phyloP scores from a whole-genome alignment of 2,113 vertebrate genomes.

The Sebastes fasciatus region DNA sequence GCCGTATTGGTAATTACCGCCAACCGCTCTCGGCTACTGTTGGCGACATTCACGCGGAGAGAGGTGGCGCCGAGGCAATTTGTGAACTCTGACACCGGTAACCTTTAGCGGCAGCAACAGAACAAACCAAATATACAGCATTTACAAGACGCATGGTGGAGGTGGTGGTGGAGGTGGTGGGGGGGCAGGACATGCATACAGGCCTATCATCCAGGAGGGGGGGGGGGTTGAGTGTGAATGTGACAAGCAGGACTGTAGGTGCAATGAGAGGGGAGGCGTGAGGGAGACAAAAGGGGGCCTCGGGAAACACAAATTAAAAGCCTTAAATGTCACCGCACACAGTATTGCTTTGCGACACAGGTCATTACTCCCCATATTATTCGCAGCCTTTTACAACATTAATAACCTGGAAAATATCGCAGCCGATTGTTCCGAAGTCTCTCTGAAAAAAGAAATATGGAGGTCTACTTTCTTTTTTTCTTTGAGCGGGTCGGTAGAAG shows the following conservation, averaged over 20 bases:
- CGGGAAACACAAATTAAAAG: constrained; percentile 97
- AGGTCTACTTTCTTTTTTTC: background rate
- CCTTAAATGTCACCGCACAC: constrained; percentile 99
- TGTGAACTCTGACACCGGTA: constrained; percentile 97
- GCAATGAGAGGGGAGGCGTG: constrained; percentile 67
- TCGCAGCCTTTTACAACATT: constrained; percentile 92
- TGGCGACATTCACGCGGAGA: constrained; percentile 81
- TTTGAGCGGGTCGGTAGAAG: background rate
- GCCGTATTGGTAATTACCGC: constrained; percentile 80
- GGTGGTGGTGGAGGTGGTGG: background rate
- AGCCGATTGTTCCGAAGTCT: constrained; percentile 84
- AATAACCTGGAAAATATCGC: constrained; percentile 98
- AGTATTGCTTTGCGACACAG: constrained; percentile 97
- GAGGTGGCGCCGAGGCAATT: constrained; percentile 91
- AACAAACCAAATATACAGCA: constrained; percentile 84
- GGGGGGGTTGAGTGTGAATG: constrained; percentile 79
- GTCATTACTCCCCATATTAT: constrained; percentile 99
- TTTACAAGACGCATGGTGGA: constrained; percentile 80
- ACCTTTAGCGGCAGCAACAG: constrained; percentile 91
- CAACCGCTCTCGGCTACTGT: constrained; percentile 83
- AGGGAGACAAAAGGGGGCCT: constrained; percentile 63
- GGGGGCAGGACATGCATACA: constrained; percentile 86
- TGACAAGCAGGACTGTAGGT: constrained; percentile 67
- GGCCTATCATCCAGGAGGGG: constrained; percentile 51
- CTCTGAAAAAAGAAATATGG: constrained; percentile 61